These are phyloP conservation scores for Drosophila eohydei DNA, from an alignment of 2,888 invertebrate genomes.

Conservation along the genomic window DNA sequence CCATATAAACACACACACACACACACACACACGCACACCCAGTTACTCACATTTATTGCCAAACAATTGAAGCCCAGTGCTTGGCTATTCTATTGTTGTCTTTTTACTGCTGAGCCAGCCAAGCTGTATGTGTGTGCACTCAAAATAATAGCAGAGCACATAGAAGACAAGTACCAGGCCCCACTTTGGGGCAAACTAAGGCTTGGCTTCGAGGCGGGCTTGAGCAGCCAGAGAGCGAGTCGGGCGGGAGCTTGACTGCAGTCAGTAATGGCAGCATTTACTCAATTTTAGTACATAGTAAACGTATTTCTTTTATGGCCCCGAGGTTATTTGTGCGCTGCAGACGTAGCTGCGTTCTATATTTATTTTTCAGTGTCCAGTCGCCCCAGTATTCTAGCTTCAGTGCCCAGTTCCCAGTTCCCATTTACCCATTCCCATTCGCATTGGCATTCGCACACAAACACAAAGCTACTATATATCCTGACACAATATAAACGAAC, in stretches of 20 bases:
- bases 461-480: slow-evolving; percentile 68
- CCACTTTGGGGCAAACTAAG: slow-evolving; percentile 5
- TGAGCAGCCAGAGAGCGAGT: not conserved
- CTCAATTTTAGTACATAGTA: slow-evolving; percentile 79
- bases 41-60: slow-evolving; percentile 45
- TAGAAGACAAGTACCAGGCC: slow-evolving; percentile 51
- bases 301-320: slow-evolving; percentile 79
- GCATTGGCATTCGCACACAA: slow-evolving; percentile 52
- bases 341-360: slow-evolving; percentile 55
- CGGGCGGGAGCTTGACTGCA: slow-evolving; percentile 56
- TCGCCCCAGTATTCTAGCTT: slow-evolving; percentile 1
- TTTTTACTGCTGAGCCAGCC: slow-evolving; percentile 63
- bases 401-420: not conserved
- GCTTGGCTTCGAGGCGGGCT: slow-evolving; percentile 4
- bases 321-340: slow-evolving; percentile 71
- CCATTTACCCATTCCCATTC: slow-evolving; percentile 18
- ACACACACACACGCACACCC: not conserved
- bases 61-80: slow-evolving; percentile 55
- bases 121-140: slow-evolving; percentile 59
- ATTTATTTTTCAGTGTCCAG: slow-evolving; percentile 37
- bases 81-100: slow-evolving; percentile 53
- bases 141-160: slow-evolving; percentile 70
- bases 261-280: slow-evolving; percentile 77
- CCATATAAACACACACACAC: not conserved
- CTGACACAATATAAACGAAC: slow-evolving; percentile 80